Percentiles rank a stretch among this genome's conserved stretches.
phyloP scores from a whole-genome alignment of 2,797 vertebrate genomes.

The Helostoma temminkii region DNA sequence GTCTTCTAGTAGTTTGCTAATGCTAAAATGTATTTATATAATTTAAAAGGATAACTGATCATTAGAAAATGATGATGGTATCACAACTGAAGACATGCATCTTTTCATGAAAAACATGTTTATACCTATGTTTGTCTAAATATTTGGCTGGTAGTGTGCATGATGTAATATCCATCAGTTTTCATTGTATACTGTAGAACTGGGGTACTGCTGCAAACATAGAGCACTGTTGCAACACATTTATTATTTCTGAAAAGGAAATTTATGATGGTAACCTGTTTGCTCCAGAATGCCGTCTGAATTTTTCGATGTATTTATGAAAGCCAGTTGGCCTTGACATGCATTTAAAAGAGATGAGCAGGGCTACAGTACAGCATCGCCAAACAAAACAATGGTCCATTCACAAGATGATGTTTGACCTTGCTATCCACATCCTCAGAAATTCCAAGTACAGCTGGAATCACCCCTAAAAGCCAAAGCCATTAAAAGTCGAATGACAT shows the following conservation, averaged over 20 bases:
- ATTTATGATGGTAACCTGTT: constrained; percentile 47
- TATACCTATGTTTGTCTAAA: too few relatives aligned
- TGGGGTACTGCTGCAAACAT: background rate
- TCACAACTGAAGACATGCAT: too few relatives aligned
- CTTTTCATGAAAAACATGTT: too few relatives aligned
- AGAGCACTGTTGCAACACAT: background rate
- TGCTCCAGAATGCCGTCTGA: constrained; percentile 25
- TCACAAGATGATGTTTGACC: constrained; percentile 61
- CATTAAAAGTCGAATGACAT: constrained; percentile 60
- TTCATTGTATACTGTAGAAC: background rate
- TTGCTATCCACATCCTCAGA: constrained; percentile 60
- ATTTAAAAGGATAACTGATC: too few relatives aligned
- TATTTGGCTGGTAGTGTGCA: too few relatives aligned
- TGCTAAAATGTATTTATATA: too few relatives aligned
- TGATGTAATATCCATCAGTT: too few relatives aligned
- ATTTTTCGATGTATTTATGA: constrained; percentile 28
- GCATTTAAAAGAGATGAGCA: constrained; percentile 46
- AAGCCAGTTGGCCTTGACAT: constrained; percentile 63
- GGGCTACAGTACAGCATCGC: constrained; percentile 38
- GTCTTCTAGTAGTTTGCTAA: too few relatives aligned
- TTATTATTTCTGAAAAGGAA: constrained; percentile 17
- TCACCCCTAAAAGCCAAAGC: constrained; percentile 62
- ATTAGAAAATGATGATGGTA: too few relatives aligned
- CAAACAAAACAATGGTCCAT: constrained; percentile 71
- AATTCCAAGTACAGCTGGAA: constrained; percentile 64